Evolutionary conservation across 1,140 invertebrate genomes (phyloP).

Genomic region (Orchestia grillus): DNA sequence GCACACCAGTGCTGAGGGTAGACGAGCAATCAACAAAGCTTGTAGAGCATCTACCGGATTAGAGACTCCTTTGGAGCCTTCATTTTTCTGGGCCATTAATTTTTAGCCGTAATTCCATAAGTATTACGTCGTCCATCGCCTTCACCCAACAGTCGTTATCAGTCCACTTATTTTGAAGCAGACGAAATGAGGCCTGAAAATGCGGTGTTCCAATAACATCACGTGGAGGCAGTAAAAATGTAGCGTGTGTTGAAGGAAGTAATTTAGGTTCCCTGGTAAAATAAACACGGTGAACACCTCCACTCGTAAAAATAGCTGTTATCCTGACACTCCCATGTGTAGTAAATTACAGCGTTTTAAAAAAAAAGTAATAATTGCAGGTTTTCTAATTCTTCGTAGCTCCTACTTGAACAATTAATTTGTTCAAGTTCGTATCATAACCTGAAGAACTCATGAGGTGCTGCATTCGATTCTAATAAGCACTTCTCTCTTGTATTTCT

Average conservation of each 20-base stretch:
- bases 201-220: background rate
- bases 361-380: background rate
- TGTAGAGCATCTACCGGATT: background rate
- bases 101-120: constrained; percentile 19
- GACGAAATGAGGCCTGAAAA: background rate
- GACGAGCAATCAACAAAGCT: background rate
- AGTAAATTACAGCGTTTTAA: background rate
- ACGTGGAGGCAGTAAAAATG: background rate
- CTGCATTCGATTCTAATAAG: background rate
- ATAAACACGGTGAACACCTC: background rate
- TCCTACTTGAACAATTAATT: background rate
- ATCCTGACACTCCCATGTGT: background rate
- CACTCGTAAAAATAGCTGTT: background rate
- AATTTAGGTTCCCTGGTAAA: background rate
- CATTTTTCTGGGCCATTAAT: constrained; percentile 16
- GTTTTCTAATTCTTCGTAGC: background rate
- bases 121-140: background rate
- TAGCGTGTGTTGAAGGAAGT: background rate
- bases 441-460: background rate
- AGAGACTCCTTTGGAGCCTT: constrained; percentile 13
- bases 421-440: background rate
- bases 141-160: background rate
- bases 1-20: background rate
- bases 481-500: background rate
- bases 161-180: background rate